These are phyloP conservation scores for Oreortyx pictus DNA, from an alignment of 2,797 vertebrate species.

Conservation along the genomic window DNA sequence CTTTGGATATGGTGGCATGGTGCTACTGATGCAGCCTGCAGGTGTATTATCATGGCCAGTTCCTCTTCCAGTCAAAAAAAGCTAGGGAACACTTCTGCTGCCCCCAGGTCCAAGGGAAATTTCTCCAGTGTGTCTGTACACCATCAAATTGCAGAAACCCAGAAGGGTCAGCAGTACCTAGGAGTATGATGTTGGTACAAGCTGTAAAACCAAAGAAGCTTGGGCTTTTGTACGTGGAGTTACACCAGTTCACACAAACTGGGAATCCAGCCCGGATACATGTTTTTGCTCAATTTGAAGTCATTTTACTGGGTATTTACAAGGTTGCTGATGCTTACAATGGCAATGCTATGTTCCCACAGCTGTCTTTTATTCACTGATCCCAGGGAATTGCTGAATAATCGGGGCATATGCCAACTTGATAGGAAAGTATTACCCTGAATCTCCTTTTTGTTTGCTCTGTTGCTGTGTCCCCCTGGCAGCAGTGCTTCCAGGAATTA, in stretches of 20 bases:
- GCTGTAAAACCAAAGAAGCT: not conserved
- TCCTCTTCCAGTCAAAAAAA: not conserved
- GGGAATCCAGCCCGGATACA: not conserved
- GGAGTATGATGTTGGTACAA: not conserved
- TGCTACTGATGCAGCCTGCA: not conserved
- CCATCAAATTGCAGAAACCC: not conserved
- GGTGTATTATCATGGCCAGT: not conserved
- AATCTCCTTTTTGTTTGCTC: slow-evolving; percentile 59
- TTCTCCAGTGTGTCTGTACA: rapidly evolving
- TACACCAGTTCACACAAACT: not conserved
- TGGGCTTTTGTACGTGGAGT: not conserved
- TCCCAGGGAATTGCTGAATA: slow-evolving; percentile 64
- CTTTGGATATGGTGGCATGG: not conserved
- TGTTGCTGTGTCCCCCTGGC: slow-evolving; percentile 32
- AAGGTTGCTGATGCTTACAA: slow-evolving; percentile 43
- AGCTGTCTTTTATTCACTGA: slow-evolving; percentile 51
- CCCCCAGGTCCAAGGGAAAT: not conserved
- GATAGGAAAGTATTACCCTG: slow-evolving; percentile 57
- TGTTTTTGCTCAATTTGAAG: not conserved
- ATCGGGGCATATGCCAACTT: slow-evolving; percentile 60
- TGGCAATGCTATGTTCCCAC: slow-evolving; percentile 42
- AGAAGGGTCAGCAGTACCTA: not conserved
- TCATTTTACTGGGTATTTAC: slow-evolving; percentile 2
- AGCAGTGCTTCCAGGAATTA: slow-evolving; percentile 59
- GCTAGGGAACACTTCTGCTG: rapidly evolving